phyloP scores from a whole-genome alignment of 1,140 invertebrate genomes.

The Drosophila ironensis region DNA sequence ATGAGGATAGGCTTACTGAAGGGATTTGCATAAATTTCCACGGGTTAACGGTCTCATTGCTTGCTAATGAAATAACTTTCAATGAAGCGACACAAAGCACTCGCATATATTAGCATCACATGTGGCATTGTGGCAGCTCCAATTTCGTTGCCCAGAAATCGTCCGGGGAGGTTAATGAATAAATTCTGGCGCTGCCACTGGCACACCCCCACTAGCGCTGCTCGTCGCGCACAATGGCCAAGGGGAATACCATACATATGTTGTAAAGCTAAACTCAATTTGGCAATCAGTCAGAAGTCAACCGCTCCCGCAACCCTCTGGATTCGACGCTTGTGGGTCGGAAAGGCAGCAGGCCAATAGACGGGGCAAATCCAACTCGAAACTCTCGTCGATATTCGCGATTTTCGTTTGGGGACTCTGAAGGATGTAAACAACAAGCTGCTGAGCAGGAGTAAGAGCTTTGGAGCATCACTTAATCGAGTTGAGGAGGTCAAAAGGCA shows the following conservation, averaged over 20 bases:
- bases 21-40: constrained; percentile 66
- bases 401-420: background rate
- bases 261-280: constrained; percentile 44
- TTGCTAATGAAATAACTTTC: constrained; percentile 68
- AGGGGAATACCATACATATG: constrained; percentile 38
- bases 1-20: background rate
- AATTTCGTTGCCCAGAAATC: constrained; percentile 30
- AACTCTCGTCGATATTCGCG: too few relatives aligned
- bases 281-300: constrained; percentile 51
- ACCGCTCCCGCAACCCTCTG: too few relatives aligned
- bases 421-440: background rate
- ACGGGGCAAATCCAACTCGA: constrained; percentile 8
- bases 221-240: constrained; percentile 28
- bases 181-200: constrained; percentile 32
- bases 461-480: background rate
- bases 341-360: too few relatives aligned
- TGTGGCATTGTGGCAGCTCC: constrained; percentile 35
- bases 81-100: constrained; percentile 10
- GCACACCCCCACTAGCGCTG: too few relatives aligned
- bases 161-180: constrained; percentile 38
- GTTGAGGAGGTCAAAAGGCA: background rate
- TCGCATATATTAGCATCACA: constrained; percentile 19
- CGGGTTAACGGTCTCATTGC: constrained; percentile 6
- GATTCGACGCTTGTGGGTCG: too few relatives aligned
- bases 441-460: too few relatives aligned